Conservation (phyloP, 2,888 invertebrate species). For the Neoascia interrupta region DNA sequence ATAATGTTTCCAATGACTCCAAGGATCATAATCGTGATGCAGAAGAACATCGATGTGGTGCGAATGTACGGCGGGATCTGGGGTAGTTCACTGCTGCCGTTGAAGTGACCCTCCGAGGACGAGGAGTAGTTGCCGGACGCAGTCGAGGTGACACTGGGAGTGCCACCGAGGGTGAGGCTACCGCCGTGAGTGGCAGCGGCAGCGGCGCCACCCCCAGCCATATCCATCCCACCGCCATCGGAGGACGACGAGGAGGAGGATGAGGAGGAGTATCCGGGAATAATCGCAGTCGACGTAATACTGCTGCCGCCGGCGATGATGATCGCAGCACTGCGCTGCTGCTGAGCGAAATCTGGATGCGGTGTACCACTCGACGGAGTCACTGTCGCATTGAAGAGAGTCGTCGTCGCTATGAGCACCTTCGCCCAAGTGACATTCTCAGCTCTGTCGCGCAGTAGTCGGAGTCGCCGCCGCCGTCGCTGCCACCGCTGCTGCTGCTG, state of each 20-base stretch:
- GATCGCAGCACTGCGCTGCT: constrained; percentile 30
- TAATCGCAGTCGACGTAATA: constrained; percentile 59
- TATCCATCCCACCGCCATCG: constrained; percentile 62
- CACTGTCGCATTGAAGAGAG: constrained; percentile 69
- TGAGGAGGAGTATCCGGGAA: constrained; percentile 63
- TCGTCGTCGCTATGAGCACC: constrained; percentile 65
- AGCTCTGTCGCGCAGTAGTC: constrained; percentile 4
- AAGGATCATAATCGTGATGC: constrained; percentile 92
- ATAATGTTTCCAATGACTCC: constrained; percentile 95
- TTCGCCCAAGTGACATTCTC: constrained; percentile 71
- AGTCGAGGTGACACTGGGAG: constrained; percentile 50
- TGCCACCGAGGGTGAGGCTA: constrained; percentile 72
- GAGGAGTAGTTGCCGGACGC: constrained; percentile 37
- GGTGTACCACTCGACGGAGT: constrained; percentile 40
- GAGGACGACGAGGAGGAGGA: no score
- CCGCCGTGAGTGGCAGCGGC: constrained; percentile 71
- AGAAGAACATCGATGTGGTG: constrained; percentile 92
- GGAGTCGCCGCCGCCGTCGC: constrained; percentile 28
- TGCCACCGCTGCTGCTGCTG: constrained; percentile 33
- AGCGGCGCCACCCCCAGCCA: constrained; percentile 73
- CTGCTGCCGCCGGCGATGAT: constrained; percentile 46
- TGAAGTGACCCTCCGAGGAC: constrained; percentile 49
- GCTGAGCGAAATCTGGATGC: constrained; percentile 39
- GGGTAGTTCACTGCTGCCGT: constrained; percentile 75
- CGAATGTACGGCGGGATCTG: constrained; percentile 92